Evolutionary conservation across 2,888 invertebrate genomes (phyloP), one percentile per base, ranked within the genome.

Genomic region (Colletes collaris): DNA sequence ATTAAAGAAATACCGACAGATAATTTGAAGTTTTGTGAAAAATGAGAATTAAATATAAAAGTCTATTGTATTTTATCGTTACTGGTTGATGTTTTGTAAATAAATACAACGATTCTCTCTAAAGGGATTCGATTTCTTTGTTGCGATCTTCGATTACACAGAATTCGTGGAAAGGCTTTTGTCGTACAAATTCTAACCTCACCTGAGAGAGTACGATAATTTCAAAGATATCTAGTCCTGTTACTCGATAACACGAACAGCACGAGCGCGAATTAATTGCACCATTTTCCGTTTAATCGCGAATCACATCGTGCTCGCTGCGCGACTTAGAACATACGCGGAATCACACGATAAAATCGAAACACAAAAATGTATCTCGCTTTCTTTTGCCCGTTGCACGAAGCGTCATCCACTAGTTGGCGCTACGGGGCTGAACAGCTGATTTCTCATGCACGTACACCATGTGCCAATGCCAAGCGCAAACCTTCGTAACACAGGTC

Each of bases 371-470:
- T 58, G 46, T 55, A 79, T 44, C 64, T 79, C 64, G 50, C 50
- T 62, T 56, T 63, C 72, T 69, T 70, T 71, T 65, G 67, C 46
- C 63, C 49, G 62, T 59, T 60, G 40, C 58, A 40, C 52, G 37
- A 62, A 78, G 75, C 74, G 77, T 80, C 79, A 65, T 35, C 74
- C 81, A 49, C 69, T 72, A 83, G 88, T 27, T 60, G 83, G 81
- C 81, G 79, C 63, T 73, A 35, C 59, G 2, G 37, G 46, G 37
- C 62, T 35, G 66, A 84, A 84, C 87, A 88, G 84, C 86, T 88
- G 87, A 88, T 85, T 66, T 65, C 19, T 58, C 62, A 71, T 76
- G 83, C 86, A 85, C 86, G 79, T 87, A 85, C 82, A 78, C 83
- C 63, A 81, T 66, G 69, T 64, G 60, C 50, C 60, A 67, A 35